phyloP scores from a whole-genome alignment of 2,113 vertebrate genomes.

The Himantopus leucocephalus region DNA sequence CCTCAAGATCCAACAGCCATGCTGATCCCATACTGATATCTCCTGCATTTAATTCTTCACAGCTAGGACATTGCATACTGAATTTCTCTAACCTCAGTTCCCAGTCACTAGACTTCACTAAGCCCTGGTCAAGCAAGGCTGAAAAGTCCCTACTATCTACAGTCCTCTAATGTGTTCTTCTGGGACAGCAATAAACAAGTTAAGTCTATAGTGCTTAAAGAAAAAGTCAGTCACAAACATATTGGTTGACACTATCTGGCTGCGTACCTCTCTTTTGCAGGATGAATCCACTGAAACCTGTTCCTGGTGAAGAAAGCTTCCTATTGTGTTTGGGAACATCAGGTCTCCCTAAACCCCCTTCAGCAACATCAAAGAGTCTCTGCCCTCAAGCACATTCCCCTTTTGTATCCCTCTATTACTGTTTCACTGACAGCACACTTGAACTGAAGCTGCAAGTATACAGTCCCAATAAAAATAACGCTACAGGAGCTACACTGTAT shows the following conservation, averaged over 20 bases:
- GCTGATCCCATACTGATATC: not conserved
- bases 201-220: not conserved
- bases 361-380: not conserved
- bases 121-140: not conserved
- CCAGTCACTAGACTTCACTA: not conserved
- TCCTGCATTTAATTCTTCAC: not conserved
- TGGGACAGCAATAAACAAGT: not conserved
- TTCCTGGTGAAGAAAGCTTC: not conserved
- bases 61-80: not conserved
- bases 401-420: not conserved
- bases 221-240: not conserved
- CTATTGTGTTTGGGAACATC: not conserved
- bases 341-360: not conserved
- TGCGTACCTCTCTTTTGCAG: not conserved
- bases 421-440: not conserved
- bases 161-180: not conserved
- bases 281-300: not conserved
- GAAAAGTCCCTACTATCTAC: not conserved
- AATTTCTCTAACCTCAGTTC: not conserved
- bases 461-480: not conserved
- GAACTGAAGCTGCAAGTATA: not conserved
- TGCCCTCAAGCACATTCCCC: not conserved
- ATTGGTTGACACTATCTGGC: not conserved
- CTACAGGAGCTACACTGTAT: not conserved
- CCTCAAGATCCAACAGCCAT: not conserved